Conservation (phyloP, 2,888 invertebrate species). For the Coremacera marginata region DNA sequence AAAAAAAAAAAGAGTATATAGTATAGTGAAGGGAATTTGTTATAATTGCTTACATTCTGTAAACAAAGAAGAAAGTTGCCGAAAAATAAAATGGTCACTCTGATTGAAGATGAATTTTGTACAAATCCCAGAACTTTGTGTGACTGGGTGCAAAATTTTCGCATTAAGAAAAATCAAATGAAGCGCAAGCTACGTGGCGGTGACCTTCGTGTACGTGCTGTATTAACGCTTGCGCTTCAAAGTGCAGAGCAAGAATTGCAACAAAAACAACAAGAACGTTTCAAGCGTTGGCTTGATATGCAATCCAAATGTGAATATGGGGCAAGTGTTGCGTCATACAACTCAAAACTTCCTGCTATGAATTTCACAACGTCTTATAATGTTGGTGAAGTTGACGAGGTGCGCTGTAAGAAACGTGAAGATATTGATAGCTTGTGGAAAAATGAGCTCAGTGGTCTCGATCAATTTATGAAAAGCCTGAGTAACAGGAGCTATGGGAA, state of each 20-base stretch:
- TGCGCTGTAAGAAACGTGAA: slow-evolving; percentile 46
- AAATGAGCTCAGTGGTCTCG: slow-evolving; percentile 72
- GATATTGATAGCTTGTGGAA: slow-evolving; percentile 65
- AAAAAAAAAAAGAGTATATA: slow-evolving; percentile 1
- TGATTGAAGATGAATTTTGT: slow-evolving; percentile 49
- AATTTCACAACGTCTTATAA: background rate
- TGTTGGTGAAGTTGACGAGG: slow-evolving; percentile 52
- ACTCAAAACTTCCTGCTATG: background rate
- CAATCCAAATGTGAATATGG: slow-evolving; percentile 62
- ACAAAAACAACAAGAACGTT: slow-evolving; percentile 72
- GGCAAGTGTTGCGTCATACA: background rate
- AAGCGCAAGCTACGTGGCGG: slow-evolving; percentile 69
- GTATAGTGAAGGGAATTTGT: background rate
- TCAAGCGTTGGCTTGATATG: slow-evolving; percentile 70
- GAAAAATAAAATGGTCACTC: slow-evolving; percentile 45
- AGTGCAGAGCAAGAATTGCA: slow-evolving; percentile 72
- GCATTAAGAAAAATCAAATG: slow-evolving; percentile 71
- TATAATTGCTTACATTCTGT: background rate
- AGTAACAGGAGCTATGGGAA: slow-evolving; percentile 57
- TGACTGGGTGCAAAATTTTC: slow-evolving; percentile 73
- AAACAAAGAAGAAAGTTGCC: too few species aligned
- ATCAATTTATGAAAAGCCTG: slow-evolving; percentile 73
- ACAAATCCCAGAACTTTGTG: slow-evolving; percentile 60
- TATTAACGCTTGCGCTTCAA: slow-evolving; percentile 71
- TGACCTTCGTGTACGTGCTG: slow-evolving; percentile 73